phyloP scores from a whole-genome alignment of 2,888 invertebrate species.

The Acanthopleura granulata region DNA sequence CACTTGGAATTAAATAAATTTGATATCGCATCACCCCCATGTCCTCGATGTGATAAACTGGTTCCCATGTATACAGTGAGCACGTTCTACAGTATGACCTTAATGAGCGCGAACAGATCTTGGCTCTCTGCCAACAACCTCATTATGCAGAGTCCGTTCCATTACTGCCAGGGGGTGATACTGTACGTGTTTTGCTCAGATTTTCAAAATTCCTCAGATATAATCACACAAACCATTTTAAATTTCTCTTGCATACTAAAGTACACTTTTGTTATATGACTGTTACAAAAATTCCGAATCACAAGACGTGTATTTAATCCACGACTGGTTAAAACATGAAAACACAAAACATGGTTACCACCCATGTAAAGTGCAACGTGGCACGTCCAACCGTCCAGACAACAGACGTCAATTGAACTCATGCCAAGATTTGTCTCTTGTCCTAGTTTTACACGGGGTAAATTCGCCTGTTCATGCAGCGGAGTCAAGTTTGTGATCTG shows the following conservation, averaged over 20 bases:
- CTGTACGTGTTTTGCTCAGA: neutral
- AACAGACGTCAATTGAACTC: conserved; percentile 49
- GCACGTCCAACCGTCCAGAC: conserved; percentile 43
- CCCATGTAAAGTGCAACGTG: neutral
- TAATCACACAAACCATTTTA: neutral
- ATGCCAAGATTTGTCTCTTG: conserved; percentile 55
- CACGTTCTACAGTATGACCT: conserved; percentile 14
- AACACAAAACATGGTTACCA: conserved; percentile 5
- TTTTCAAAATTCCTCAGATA: conserved; percentile 6
- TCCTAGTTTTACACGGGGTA: conserved; percentile 33
- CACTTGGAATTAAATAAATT: too few species aligned
- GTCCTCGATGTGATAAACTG: neutral
- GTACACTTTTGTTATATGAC: neutral
- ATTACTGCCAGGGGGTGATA: neutral
- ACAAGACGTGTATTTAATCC: too few species aligned
- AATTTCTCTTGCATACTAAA: neutral
- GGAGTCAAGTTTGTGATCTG: neutral
- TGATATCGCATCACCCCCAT: too few species aligned
- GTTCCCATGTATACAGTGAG: conserved; percentile 9
- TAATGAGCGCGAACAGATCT: conserved; percentile 23
- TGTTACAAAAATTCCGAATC: neutral
- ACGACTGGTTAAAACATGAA: neutral
- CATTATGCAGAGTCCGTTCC: conserved; percentile 22
- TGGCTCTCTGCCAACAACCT: conserved; percentile 21
- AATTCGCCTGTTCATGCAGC: conserved; percentile 10